Evolutionary conservation across 2,113 vertebrate genomes (phyloP), one percentile per base, ranked within the genome.

Genomic region (Gila orcuttii): DNA sequence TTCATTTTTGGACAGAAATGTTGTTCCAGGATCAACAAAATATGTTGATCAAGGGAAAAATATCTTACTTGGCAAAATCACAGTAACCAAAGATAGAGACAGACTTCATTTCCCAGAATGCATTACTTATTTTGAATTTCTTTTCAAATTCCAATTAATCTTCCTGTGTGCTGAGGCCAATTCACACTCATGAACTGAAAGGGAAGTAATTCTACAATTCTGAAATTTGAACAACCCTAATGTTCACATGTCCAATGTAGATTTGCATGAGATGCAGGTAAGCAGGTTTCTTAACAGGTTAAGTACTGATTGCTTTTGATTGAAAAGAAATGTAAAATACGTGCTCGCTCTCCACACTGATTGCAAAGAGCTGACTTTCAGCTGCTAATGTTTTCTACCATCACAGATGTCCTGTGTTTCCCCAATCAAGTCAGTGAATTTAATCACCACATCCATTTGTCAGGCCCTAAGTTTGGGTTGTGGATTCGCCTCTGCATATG

Each of bases 401-500:
- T 66, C 80, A 47, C 80, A 81, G 57, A 80, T 80, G 50, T 80
- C 36, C 55, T 50, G 73, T 80, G 33, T 80, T 86, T 59, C 62
- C 66, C 36, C 17, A 68, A 86, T 86, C 77, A 68, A 21, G 62
- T 36, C 66, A 12, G 75, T 52, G 50, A 50, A 36, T 85, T 85
- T 71, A 79, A 85, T 85, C 59, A 85, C 28, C 52, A 87, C 91
- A 91, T 59, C 66, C 52, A 33, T 79, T 78, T 71, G 84, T 79
- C 76, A 71, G 76, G 23, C 84, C 75, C 62, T 17, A 55, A 79
- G 19, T 69, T 69, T 73, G 52, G 42, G 55, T 85, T n/a, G 62
- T 21, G 47, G 21, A 68, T 75, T 78, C 28, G 5, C 88, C 33
- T 85, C 31, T n/a, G 62, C 17, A 15, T 57, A 42, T 85, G 39